Conservation (phyloP, 1,140 invertebrate genomes). For the Pogonus chalceus region DNA sequence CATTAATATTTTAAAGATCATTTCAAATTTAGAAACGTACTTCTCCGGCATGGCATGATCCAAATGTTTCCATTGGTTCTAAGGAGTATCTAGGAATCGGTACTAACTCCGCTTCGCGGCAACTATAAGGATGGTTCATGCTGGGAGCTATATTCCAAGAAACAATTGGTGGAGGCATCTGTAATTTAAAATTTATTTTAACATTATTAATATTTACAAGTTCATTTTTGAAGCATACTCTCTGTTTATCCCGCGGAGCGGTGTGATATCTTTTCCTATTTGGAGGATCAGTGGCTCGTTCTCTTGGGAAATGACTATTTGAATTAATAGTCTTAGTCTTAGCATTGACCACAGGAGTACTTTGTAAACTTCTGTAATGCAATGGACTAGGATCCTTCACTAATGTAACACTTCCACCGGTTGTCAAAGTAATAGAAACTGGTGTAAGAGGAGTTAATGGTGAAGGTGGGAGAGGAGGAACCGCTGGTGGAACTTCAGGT, state of each 20-base stretch:
- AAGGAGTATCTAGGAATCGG: conserved; percentile 57
- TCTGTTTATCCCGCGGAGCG: conserved; percentile 48
- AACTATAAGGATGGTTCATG: conserved; percentile 49
- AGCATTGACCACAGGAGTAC: conserved; percentile 26
- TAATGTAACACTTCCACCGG: background rate
- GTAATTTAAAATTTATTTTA: conserved; percentile 12
- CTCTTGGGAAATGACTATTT: conserved; percentile 29
- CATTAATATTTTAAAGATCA: conserved; percentile 6
- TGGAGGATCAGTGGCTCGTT: conserved; percentile 31
- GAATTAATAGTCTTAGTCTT: conserved; percentile 30
- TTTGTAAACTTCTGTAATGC: conserved; percentile 30
- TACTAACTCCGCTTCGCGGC: conserved; percentile 46
- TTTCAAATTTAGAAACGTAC: conserved; percentile 34
- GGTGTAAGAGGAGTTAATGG: conserved; percentile 16
- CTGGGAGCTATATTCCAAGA: conserved; percentile 53
- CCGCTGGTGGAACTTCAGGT: conserved; percentile 25
- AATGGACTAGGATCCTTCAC: conserved; percentile 12
- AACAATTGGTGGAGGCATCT: conserved; percentile 46
- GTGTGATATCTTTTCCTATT: conserved; percentile 47
- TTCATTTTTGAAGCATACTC: conserved; percentile 31
- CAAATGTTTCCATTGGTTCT: conserved; percentile 58
- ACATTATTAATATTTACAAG: background rate
- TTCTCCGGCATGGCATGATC: conserved; percentile 64
- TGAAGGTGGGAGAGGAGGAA: conserved; percentile 28
- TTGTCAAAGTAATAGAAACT: conserved; percentile 7